Conservation (phyloP, 2,797 vertebrate genomes). For the Chaunax sp. region DNA sequence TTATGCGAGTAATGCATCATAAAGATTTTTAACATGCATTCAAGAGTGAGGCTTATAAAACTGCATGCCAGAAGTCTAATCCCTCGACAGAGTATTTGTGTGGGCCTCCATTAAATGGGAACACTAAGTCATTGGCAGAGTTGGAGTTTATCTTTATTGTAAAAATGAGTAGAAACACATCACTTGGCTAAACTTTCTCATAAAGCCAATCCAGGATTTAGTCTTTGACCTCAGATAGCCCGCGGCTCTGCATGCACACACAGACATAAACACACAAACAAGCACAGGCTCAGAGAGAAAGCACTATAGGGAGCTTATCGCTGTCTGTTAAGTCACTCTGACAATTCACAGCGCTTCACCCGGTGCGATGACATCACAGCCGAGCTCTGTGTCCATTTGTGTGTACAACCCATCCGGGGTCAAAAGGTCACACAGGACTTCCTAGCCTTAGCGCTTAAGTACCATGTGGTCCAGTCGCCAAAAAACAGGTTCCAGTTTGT, state of each 20-base stretch:
- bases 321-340: slow-evolving; percentile 20
- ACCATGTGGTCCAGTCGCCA: slow-evolving; percentile 26
- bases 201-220: slow-evolving; percentile 41
- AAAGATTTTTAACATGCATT: slow-evolving; percentile 1
- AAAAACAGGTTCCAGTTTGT: slow-evolving; percentile 43
- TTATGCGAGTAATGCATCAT: slow-evolving; percentile 8
- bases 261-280: neutral
- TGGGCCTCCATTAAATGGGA: slow-evolving; percentile 21
- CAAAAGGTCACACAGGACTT: slow-evolving; percentile 55
- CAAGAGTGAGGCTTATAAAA: slow-evolving; percentile 19
- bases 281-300: slow-evolving; percentile 4
- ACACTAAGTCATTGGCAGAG: slow-evolving; percentile 3
- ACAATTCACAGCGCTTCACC: slow-evolving; percentile 42
- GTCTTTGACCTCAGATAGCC: slow-evolving; percentile 50
- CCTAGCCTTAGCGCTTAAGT: slow-evolving; percentile 17
- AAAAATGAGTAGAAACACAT: slow-evolving; percentile 22
- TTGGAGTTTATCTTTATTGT: slow-evolving; percentile 36
- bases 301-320: slow-evolving; percentile 18
- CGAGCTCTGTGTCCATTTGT: slow-evolving; percentile 18
- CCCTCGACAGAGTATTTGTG: neutral
- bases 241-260: neutral
- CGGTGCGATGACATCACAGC: slow-evolving; percentile 48
- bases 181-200: slow-evolving; percentile 10
- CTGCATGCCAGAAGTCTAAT: slow-evolving; percentile 20
- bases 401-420: slow-evolving; percentile 29